Evolutionary conservation across 2,113 vertebrate species (phyloP).

Genomic region (Centropus bengalensis): DNA sequence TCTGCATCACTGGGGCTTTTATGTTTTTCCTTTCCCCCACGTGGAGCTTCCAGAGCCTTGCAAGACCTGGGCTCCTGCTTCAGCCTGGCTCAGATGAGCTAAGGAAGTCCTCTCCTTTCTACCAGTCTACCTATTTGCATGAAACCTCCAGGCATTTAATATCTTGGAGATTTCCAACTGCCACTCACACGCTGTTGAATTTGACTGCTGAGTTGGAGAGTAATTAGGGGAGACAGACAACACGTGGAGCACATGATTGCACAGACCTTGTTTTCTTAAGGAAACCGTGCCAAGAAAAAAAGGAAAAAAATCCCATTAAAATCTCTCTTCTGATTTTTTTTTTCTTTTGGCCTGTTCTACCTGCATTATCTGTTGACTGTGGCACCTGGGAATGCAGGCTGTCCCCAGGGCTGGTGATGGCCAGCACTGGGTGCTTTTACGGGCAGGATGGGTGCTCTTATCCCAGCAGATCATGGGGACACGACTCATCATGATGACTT

Average conservation of each 20-base stretch:
- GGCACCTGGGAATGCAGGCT: no score
- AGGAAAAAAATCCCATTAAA: background rate
- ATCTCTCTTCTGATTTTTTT: background rate
- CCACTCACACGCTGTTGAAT: conserved; percentile 6
- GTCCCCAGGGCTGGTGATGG: no score
- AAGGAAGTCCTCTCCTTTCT: background rate
- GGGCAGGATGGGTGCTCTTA: background rate
- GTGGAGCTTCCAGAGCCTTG: background rate
- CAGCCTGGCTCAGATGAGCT: background rate
- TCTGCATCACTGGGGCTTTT: background rate
- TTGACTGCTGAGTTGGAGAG: background rate
- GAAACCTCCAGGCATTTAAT: conserved; percentile 29
- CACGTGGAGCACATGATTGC: background rate
- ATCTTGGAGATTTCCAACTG: conserved; percentile 37
- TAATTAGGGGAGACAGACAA: conserved; percentile 36
- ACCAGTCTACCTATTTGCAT: background rate
- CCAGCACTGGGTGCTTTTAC: background rate
- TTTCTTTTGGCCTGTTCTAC: no score
- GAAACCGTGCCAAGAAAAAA: background rate
- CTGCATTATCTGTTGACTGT: no score
- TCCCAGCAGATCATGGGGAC: background rate
- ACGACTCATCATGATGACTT: fast-evolving
- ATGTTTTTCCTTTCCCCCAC: background rate
- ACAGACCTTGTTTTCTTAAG: background rate
- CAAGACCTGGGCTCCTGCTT: background rate